Evolutionary conservation across 2,113 vertebrate genomes (phyloP).

Genomic region (Artemisiospiza belli): DNA sequence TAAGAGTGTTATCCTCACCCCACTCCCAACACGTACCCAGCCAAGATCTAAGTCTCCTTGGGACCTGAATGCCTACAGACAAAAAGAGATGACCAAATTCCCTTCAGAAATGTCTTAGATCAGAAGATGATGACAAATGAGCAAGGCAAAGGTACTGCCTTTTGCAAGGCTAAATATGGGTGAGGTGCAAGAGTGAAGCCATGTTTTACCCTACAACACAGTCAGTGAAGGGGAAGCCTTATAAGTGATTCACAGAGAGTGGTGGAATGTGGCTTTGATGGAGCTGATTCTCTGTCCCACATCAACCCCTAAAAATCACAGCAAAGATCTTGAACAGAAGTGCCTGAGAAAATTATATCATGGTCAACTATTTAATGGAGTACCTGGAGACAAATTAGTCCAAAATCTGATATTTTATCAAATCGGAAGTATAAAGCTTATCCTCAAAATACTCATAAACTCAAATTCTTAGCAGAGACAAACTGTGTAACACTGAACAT

Average conservation of each 20-base stretch:
- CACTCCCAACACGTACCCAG: not conserved
- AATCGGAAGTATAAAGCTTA: not conserved
- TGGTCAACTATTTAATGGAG: not conserved
- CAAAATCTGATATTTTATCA: not conserved
- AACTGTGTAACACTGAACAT: not conserved
- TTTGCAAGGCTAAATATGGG: not conserved
- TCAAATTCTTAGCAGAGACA: not conserved
- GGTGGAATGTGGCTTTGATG: not conserved
- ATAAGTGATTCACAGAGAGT: not conserved
- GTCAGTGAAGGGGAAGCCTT: not conserved
- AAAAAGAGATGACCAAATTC: not conserved
- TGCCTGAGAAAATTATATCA: not conserved
- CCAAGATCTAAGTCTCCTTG: not conserved
- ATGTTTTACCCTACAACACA: not conserved
- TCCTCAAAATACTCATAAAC: not conserved
- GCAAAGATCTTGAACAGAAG: not conserved
- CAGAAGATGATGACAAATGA: not conserved
- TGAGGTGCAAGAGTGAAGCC: not conserved
- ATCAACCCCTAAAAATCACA: not conserved
- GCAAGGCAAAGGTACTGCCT: not conserved
- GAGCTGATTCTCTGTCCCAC: not conserved
- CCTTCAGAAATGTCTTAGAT: not conserved
- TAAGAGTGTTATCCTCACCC: not conserved
- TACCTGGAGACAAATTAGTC: not conserved
- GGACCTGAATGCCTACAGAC: not conserved